A percentile compares a stretch with the other conserved stretches of the same genome.
Conservation (phyloP, 2,797 vertebrate species). For the Stomatorhinus walkeri region DNA sequence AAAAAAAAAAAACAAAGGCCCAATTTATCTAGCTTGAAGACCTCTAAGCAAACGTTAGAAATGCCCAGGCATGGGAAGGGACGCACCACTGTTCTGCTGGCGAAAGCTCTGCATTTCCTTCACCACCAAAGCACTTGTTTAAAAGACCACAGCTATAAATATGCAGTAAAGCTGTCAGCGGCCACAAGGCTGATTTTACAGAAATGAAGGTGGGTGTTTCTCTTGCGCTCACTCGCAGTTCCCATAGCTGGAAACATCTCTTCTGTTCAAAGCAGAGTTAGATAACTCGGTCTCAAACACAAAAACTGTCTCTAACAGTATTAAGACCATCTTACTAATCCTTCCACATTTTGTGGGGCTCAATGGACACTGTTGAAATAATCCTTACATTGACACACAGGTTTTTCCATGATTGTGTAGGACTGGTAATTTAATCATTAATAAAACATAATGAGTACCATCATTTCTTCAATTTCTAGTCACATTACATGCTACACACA, state of each 20-base stretch:
- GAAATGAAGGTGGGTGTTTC: neutral
- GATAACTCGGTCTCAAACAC: neutral
- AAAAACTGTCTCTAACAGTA: neutral
- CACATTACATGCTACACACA: neutral
- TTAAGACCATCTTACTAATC: neutral
- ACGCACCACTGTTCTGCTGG: neutral
- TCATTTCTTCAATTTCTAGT: neutral
- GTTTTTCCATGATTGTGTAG: neutral
- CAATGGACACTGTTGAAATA: neutral
- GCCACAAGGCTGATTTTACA: constrained; percentile 6
- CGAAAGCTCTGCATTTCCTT: neutral
- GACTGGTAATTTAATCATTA: neutral
- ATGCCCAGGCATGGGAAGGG: neutral
- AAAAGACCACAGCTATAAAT: neutral
- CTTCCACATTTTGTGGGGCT: neutral
- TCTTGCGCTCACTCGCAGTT: neutral
- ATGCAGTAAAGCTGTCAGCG: neutral
- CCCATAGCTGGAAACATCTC: neutral
- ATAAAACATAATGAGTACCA: neutral
- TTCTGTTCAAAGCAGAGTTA: neutral
- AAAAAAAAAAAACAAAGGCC: neutral
- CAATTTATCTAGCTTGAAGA: constrained; percentile 15
- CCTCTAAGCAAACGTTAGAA: constrained; percentile 22
- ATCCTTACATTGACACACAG: neutral
- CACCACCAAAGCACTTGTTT: neutral